These are phyloP conservation scores for Otus sunia DNA, from an alignment of 2,113 vertebrate genomes.

Conservation along the genomic window DNA sequence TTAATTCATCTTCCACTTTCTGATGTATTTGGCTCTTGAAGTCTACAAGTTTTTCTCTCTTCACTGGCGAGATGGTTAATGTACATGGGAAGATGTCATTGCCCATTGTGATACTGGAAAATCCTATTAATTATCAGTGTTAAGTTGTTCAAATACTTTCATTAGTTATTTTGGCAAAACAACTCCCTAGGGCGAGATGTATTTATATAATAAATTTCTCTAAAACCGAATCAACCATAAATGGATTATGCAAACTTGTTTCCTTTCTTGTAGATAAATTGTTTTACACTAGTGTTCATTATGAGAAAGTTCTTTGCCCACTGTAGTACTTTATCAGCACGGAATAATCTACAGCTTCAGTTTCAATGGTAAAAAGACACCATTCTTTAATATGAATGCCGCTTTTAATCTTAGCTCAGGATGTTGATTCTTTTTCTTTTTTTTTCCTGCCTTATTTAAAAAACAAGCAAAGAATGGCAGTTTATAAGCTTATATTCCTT, in stretches of 20 bases:
- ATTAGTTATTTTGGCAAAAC: slow-evolving; percentile 62
- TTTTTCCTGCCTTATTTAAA: neutral
- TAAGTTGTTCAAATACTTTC: slow-evolving; percentile 61
- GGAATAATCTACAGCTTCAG: slow-evolving; percentile 45
- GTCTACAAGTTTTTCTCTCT: slow-evolving; percentile 17
- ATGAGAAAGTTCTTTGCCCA: slow-evolving; percentile 37
- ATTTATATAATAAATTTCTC: slow-evolving; percentile 53
- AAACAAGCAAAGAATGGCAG: neutral
- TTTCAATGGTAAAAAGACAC: slow-evolving; percentile 29
- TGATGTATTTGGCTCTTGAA: neutral
- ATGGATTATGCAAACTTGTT: slow-evolving; percentile 56
- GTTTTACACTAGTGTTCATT: slow-evolving; percentile 55
- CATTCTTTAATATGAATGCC: slow-evolving; percentile 42
- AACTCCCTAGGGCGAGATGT: slow-evolving; percentile 33
- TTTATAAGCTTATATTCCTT: neutral
- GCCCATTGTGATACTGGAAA: slow-evolving; percentile 45
- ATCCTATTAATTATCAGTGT: slow-evolving; percentile 60
- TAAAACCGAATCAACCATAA: slow-evolving; percentile 54
- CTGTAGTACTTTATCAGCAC: slow-evolving; percentile 41
- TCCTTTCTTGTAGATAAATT: slow-evolving; percentile 60
- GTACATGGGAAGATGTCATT: neutral
- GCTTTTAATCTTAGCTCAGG: slow-evolving; percentile 36
- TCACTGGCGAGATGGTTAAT: neutral
- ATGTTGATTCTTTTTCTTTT: neutral
- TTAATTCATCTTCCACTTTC: slow-evolving; percentile 24